These are phyloP conservation scores for Tromatobia lineatoria DNA, from an alignment of 2,888 invertebrate species.

Conservation along the genomic window DNA sequence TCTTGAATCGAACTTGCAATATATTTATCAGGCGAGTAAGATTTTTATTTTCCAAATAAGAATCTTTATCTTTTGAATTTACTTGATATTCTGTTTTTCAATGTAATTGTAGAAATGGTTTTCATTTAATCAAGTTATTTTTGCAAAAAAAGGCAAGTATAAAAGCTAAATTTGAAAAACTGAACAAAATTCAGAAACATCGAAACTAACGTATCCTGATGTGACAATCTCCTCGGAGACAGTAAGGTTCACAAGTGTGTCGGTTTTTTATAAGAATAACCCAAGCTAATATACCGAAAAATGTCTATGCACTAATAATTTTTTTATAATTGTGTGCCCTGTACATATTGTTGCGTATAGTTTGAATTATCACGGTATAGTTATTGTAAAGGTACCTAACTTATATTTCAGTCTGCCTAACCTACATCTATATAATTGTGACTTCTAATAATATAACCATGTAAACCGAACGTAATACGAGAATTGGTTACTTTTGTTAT, in stretches of 20 bases:
- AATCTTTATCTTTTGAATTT: too few relatives aligned
- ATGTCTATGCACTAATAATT: slow-evolving; percentile 14
- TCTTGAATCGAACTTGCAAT: too few relatives aligned
- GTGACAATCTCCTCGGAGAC: background rate
- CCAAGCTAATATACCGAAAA: slow-evolving; percentile 26
- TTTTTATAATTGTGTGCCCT: slow-evolving; percentile 27
- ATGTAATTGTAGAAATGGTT: too few relatives aligned
- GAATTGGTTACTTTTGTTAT: slow-evolving; percentile 13
- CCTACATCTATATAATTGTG: slow-evolving; percentile 20
- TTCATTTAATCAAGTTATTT: too few relatives aligned
- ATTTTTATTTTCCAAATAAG: too few relatives aligned
- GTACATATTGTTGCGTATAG: slow-evolving; percentile 46
- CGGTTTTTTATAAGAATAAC: background rate
- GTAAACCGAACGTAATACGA: slow-evolving; percentile 32
- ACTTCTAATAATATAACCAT: slow-evolving; percentile 26
- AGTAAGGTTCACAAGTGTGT: background rate
- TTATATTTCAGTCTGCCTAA: slow-evolving; percentile 28
- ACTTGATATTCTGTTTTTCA: too few relatives aligned
- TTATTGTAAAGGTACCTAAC: slow-evolving; percentile 50
- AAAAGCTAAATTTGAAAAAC: too few relatives aligned
- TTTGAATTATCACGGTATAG: slow-evolving; percentile 43
- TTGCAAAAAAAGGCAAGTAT: too few relatives aligned
- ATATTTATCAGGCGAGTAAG: too few relatives aligned
- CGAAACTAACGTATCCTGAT: too few relatives aligned
- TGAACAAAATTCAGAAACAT: too few relatives aligned